Evolutionary conservation across 2,888 invertebrate genomes (phyloP).

Genomic region (Polymixis lichenea): DNA sequence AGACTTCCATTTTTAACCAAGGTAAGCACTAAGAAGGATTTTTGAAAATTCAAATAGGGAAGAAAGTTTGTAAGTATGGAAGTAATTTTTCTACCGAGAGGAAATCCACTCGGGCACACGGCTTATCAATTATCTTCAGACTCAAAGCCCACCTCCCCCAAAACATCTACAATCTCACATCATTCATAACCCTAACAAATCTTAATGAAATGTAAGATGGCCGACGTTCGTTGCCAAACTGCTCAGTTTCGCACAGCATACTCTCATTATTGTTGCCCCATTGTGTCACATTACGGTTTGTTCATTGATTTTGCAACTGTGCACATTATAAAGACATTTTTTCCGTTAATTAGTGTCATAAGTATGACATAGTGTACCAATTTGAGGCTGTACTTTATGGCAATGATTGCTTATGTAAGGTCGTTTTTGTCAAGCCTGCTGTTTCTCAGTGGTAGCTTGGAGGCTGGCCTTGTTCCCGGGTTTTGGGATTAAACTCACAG

Average conservation of each 20-base stretch:
- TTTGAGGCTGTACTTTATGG: conserved; percentile 31
- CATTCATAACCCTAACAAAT: conserved; percentile 15
- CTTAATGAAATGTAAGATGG: conserved; percentile 47
- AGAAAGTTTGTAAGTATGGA: neutral
- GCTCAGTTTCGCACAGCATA: conserved; percentile 68
- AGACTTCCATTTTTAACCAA: neutral
- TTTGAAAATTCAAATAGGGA: neutral
- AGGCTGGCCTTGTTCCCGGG: neutral
- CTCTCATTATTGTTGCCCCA: conserved; percentile 78
- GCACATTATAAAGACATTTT: conserved; percentile 66
- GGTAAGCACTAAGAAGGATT: neutral
- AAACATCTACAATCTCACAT: neutral
- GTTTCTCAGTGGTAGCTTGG: neutral
- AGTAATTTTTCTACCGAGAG: neutral
- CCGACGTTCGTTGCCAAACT: conserved; percentile 70
- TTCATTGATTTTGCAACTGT: conserved; percentile 71
- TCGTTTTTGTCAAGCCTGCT: conserved; percentile 15
- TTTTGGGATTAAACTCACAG: neutral
- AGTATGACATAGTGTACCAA: conserved; percentile 50
- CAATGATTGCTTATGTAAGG: conserved; percentile 26
- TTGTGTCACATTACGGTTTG: conserved; percentile 74
- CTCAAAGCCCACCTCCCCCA: neutral
- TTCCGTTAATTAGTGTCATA: conserved; percentile 63
- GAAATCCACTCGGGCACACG: neutral
- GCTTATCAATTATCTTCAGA: neutral